These are phyloP conservation scores for Dolichopus griseipennis DNA, from an alignment of 2,888 invertebrate genomes.

Conservation along the genomic window DNA sequence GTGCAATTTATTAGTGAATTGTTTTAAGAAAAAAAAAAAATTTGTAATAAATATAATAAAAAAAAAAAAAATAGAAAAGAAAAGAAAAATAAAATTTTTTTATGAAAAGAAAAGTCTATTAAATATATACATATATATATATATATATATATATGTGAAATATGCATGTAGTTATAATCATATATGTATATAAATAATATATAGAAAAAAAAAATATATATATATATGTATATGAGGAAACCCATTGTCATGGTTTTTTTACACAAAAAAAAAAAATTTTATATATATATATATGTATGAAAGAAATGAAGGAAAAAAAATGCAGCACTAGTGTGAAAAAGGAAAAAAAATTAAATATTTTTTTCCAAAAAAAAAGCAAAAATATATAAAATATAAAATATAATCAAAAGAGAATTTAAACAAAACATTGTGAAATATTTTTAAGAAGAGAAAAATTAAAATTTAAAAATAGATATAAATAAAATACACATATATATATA, in stretches of 20 bases:
- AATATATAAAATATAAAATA: background rate
- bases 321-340: slow-evolving; percentile 5
- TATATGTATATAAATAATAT: background rate
- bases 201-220: too few species aligned
- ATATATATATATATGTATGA: background rate
- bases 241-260: slow-evolving; percentile 4
- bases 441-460: background rate
- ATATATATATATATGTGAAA: background rate
- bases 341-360: background rate
- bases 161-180: background rate
- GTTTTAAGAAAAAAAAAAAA: background rate
- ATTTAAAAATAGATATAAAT: background rate
- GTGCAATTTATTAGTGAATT: slow-evolving; percentile 17
- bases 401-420: background rate
- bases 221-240: slow-evolving; percentile 3
- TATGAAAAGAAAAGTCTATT: slow-evolving; percentile 7
- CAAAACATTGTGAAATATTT: too few species aligned
- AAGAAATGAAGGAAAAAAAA: background rate
- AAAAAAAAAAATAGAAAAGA: slow-evolving; percentile 9
- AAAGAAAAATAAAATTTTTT: slow-evolving; percentile 8
- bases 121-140: background rate
- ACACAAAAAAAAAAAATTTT: background rate
- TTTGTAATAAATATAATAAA: slow-evolving; percentile 3
- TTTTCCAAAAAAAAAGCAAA: background rate
- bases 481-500: too few species aligned